Evolutionary conservation across 2,797 vertebrate species (phyloP).

Genomic region (Anas flavirostris): DNA sequence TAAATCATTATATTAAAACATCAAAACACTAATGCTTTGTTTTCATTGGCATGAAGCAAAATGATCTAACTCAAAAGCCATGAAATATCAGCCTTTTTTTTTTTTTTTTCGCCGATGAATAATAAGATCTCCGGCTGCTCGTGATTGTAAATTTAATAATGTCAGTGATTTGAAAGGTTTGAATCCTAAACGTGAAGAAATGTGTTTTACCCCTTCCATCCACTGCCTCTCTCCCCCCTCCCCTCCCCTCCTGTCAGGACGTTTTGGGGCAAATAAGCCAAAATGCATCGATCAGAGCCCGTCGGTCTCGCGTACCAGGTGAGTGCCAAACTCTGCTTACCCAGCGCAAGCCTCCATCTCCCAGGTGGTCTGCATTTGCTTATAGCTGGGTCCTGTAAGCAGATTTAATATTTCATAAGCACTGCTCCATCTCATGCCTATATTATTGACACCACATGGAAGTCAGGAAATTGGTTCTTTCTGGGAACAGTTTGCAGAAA

Average conservation of each 20-base stretch:
- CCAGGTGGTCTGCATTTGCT: conserved; percentile 95
- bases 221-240: not conserved
- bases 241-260: conserved; percentile 43
- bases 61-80: conserved; percentile 83
- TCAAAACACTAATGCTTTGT: conserved; percentile 81
- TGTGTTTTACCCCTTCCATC: conserved; percentile 47
- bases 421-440: conserved; percentile 88
- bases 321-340: conserved; percentile 59
- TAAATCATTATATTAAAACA: conserved; percentile 85
- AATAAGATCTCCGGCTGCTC: conserved; percentile 81
- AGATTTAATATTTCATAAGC: conserved; percentile 98
- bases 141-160: conserved; percentile 83
- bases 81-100: conserved; percentile 73
- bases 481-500: conserved; percentile 94
- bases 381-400: conserved; percentile 82
- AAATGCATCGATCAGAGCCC: conserved; percentile 43
- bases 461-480: conserved; percentile 92
- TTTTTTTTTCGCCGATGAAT: conserved; percentile 61
- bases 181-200: conserved; percentile 74
- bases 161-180: conserved; percentile 76
- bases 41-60: conserved; percentile 79
- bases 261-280: conserved; percentile 65
- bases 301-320: conserved; percentile 49
- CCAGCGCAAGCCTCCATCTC: conserved; percentile 73
- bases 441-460: conserved; percentile 98